phyloP scores from a whole-genome alignment of 2,113 vertebrate species.

The Vulpes lagopus region DNA sequence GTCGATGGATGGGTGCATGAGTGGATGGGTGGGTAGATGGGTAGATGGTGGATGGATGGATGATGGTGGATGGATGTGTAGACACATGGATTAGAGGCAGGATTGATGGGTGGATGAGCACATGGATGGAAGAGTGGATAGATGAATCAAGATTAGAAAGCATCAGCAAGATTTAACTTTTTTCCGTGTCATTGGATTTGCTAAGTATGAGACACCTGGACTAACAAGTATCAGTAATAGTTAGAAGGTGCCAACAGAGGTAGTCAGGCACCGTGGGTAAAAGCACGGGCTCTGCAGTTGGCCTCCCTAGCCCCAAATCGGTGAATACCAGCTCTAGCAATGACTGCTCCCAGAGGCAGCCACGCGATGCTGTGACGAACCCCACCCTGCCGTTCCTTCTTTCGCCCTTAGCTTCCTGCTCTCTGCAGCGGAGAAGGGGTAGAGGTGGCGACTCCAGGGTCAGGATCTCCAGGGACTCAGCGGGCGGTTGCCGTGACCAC shows the following conservation, averaged over 20 bases:
- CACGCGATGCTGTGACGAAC: accelerated
- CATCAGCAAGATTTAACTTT: not conserved
- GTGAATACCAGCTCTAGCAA: not conserved
- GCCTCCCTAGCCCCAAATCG: not conserved
- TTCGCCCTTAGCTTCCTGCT: not conserved
- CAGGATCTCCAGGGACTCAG: not conserved
- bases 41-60: not conserved
- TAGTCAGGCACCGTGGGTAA: no score
- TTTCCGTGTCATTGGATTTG: not conserved
- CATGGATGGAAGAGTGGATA: not conserved
- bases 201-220: not conserved
- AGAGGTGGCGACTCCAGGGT: not conserved
- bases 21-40: not conserved
- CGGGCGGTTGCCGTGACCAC: not conserved
- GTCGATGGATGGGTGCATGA: not conserved
- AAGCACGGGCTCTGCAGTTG: not conserved
- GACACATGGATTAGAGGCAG: no score
- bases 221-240: not conserved
- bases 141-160: not conserved
- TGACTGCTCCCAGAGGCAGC: not conserved
- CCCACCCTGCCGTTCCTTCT: not conserved
- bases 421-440: not conserved
- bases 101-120: not conserved
- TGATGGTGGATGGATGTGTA: not conserved
- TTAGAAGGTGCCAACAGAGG: not conserved